Evolutionary conservation across 2,888 invertebrate genomes (phyloP).

Genomic region (Oscheius sp.): DNA sequence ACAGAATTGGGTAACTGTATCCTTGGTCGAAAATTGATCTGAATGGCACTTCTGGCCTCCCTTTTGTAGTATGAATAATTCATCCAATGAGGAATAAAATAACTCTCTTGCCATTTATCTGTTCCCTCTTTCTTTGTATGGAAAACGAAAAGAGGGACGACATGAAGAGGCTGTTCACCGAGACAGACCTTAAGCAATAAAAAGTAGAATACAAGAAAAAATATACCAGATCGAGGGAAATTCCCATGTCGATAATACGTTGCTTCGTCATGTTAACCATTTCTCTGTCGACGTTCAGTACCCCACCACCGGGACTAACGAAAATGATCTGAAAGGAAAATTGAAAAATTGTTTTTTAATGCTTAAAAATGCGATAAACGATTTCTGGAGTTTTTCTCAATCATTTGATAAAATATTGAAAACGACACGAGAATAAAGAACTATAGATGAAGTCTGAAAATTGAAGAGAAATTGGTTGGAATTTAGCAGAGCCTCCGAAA

Average conservation of each 20-base stretch:
- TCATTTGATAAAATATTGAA: too few relatives aligned
- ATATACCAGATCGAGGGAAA: conserved; percentile 75
- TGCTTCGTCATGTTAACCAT: conserved; percentile 97
- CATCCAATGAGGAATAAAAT: conserved; percentile 71
- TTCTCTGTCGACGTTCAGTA: conserved; percentile 96
- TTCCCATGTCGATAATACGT: conserved; percentile 94
- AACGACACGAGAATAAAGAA: too few relatives aligned
- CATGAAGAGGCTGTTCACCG: conserved; percentile 97
- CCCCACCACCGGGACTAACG: conserved; percentile 96
- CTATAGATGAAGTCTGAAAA: too few relatives aligned
- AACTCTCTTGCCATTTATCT: conserved; percentile 44
- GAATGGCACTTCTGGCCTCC: conserved; percentile 44
- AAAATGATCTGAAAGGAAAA: conserved; percentile 88
- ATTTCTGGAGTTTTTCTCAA: too few relatives aligned
- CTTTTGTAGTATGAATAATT: conserved; percentile 67
- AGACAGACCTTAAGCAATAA: conserved; percentile 53
- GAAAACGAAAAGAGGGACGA: conserved; percentile 86
- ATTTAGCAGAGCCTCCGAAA: too few relatives aligned
- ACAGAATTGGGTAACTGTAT: conserved; percentile 59
- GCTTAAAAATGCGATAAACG: too few relatives aligned
- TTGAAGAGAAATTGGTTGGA: too few relatives aligned
- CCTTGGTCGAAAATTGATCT: conserved; percentile 59
- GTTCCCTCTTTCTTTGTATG: conserved; percentile 37
- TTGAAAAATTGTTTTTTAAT: not conserved
- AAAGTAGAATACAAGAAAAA: not conserved